phyloP scores from a whole-genome alignment of 2,797 vertebrate genomes.

The Ptychadena robeensis region DNA sequence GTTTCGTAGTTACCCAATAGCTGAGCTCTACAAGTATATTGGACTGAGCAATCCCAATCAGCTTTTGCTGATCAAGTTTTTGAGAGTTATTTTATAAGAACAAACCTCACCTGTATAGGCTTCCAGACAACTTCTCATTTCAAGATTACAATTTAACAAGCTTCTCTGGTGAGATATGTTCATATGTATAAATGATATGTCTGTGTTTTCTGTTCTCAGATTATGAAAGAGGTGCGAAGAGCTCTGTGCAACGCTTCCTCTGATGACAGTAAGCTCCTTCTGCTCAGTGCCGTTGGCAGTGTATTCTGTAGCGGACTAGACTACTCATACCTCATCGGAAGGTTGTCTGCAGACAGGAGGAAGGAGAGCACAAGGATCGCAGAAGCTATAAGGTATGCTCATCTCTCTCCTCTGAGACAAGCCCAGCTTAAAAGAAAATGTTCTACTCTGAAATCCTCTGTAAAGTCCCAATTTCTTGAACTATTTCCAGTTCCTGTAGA shows the following conservation, averaged over 20 bases:
- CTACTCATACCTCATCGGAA: constrained; percentile 94
- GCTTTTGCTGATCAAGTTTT: too few species aligned
- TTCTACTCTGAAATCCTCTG: too few species aligned
- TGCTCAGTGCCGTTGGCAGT: constrained; percentile 93
- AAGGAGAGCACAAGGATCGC: constrained; percentile 97
- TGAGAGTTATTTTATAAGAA: too few species aligned
- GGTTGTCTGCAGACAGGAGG: constrained; percentile 91
- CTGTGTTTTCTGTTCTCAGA: constrained; percentile 74
- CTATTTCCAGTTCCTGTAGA: too few species aligned
- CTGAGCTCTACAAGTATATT: too few species aligned
- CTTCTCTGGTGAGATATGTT: neutral
- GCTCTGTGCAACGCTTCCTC: constrained; percentile 92
- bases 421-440: too few species aligned
- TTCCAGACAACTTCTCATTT: too few species aligned
- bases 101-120: too few species aligned
- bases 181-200: neutral
- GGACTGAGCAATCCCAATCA: too few species aligned
- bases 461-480: too few species aligned
- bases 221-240: constrained; percentile 96
- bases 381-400: constrained; percentile 89
- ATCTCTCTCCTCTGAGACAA: too few species aligned
- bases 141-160: neutral
- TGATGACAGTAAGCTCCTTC: constrained; percentile 93
- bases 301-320: constrained; percentile 97
- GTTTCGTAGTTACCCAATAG: too few species aligned